phyloP scores from a whole-genome alignment of 2,113 vertebrate species.

The Nyctibius bracteatus region DNA sequence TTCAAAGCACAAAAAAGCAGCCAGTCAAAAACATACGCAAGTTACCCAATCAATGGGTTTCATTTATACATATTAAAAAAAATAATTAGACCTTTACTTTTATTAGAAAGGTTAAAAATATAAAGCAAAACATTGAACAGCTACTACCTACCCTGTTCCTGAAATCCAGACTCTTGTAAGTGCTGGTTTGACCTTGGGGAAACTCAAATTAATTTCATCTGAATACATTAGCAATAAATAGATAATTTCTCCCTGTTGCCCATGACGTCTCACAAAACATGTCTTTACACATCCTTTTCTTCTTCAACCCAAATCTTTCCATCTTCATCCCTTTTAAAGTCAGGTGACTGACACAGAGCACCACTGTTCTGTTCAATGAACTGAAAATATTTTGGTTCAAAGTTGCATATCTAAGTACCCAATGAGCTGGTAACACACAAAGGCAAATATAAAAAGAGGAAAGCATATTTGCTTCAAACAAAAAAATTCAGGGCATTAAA shows the following conservation, averaged over 20 bases:
- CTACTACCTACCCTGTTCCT: neutral
- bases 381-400: neutral
- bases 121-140: neutral
- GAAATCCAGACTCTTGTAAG: neutral
- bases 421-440: neutral
- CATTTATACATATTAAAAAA: neutral
- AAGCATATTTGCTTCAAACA: neutral
- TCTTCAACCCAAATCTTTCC: neutral
- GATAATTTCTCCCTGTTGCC: neutral
- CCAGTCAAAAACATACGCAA: neutral
- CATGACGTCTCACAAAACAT: neutral
- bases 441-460: neutral
- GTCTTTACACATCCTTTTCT: neutral
- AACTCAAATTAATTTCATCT: neutral
- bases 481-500: neutral
- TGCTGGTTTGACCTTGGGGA: neutral
- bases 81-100: neutral
- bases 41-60: neutral
- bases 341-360: neutral
- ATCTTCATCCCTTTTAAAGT: neutral
- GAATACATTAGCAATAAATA: neutral
- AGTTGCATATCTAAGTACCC: neutral
- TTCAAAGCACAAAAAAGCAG: neutral
- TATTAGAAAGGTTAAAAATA: neutral
- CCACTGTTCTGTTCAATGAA: neutral